Base-by-base conservation (phyloP, 2,888 invertebrate species). In the Lasius fuliginosus region DNA sequence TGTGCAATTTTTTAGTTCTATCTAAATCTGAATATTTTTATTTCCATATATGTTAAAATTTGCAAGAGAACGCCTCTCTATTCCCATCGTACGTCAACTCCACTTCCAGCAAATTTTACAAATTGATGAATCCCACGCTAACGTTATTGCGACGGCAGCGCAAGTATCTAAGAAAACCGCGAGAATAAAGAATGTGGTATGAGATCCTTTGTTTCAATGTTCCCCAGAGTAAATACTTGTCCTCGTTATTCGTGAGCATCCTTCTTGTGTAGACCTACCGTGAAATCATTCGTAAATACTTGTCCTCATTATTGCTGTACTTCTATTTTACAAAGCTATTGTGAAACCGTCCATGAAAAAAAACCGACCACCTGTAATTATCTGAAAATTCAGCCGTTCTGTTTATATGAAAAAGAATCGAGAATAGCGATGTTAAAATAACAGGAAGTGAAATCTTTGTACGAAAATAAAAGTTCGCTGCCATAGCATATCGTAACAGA, bases 171-270 rank as follows among this genome's bases (percentile, higher is more conserved):
- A 86, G 84, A 69, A 88, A 90, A 86, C 67, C 75, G 85, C 79
- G 87, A 79, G 88, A 89, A 92, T 87, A 91, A 90, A 91, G 89
- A 88, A 90, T 87, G 89, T 67, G 84, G 82, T 82, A 85, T 76
- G 87, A 82, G 79, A 84, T 79, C 85, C 84, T 90, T 92, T 91
- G 91, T 91, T 85, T 91, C 86, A 84, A 79, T 58, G 73, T 87
- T 89, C 88, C 81, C 84, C 85, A 85, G 88, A 87, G 86, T 91
- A 92, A 92, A 92, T 90, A 92, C 87, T 89, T 89, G 87, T 90
- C 87, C 90, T 87, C 88, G 84, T 90, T 90, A 89, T 85, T 79
- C 85, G 82, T 68, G 82, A 84, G 77, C 82, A 75, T 82, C 82
- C 67, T 74, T 67, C 86, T 82, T 76, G 73, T 71, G 62, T 73